Evolutionary conservation across 2,113 vertebrate genomes (phyloP).

Genomic region (Gobio gobio): DNA sequence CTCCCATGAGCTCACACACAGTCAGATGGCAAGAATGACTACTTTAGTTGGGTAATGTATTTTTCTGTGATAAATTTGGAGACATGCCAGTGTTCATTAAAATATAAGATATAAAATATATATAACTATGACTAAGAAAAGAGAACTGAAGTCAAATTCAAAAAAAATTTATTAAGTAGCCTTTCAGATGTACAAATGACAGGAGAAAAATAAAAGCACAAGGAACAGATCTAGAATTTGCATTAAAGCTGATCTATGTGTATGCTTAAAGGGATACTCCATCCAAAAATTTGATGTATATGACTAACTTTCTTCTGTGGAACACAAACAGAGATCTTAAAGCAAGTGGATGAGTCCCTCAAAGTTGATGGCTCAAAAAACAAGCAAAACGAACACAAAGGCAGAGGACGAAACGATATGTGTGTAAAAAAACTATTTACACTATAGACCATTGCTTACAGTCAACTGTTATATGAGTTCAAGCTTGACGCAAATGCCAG

Average conservation of each 20-base stretch:
- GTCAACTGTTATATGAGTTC: background rate
- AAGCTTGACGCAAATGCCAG: background rate
- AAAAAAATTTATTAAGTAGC: background rate
- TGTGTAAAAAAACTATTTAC: background rate
- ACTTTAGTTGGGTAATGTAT: background rate
- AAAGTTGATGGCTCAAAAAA: background rate
- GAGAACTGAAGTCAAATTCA: background rate
- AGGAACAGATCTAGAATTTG: background rate
- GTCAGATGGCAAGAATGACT: conserved; percentile 49
- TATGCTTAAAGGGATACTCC: background rate
- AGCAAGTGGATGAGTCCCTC: background rate
- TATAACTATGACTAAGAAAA: background rate
- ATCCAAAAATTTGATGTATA: background rate
- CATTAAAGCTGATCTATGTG: background rate
- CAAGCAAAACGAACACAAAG: background rate
- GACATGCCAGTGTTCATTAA: background rate
- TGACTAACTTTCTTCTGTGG: background rate
- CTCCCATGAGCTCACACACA: conserved; percentile 48
- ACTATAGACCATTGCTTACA: background rate
- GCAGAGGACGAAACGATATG: background rate
- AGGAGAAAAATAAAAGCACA: background rate
- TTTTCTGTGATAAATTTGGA: background rate
- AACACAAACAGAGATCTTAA: background rate
- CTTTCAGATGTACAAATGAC: background rate
- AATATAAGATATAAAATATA: background rate